Conservation (phyloP, 2,888 invertebrate species). For the Brenthis daphne region DNA sequence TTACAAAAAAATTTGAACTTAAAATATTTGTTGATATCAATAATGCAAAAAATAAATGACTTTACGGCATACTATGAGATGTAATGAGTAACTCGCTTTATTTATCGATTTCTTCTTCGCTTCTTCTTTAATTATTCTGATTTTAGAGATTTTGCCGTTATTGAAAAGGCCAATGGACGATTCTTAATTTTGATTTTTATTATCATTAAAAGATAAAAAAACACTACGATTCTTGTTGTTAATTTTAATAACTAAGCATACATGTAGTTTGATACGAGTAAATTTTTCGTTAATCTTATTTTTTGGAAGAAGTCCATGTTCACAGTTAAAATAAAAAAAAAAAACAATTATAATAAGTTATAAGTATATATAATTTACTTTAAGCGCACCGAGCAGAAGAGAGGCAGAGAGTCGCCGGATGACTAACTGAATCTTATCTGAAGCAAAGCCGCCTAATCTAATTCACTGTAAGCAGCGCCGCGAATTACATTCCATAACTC, state of each 20-base stretch:
- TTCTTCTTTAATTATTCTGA: too few species aligned
- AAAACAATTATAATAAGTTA: not conserved
- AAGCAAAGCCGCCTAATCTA: slow-evolving; percentile 12
- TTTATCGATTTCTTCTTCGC: too few species aligned
- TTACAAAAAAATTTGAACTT: not conserved
- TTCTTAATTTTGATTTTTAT: too few species aligned
- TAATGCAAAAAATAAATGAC: not conserved
- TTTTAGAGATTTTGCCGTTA: too few species aligned
- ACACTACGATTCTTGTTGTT: too few species aligned
- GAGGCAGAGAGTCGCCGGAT: not conserved
- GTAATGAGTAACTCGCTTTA: too few species aligned
- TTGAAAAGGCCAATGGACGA: too few species aligned
- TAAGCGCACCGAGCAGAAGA: not conserved
- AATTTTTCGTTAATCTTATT: too few species aligned
- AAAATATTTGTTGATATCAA: not conserved
- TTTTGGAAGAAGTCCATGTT: not conserved
- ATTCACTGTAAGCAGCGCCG: not conserved
- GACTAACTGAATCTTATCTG: slow-evolving; percentile 6
- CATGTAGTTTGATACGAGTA: too few species aligned
- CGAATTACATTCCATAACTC: slow-evolving; percentile 2
- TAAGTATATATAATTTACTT: slow-evolving; percentile 2
- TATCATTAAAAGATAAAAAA: too few species aligned
- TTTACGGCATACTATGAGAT: too few species aligned
- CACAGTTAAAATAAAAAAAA: not conserved
- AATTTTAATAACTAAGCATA: too few species aligned